Conservation (phyloP, 2,113 vertebrate species). For the Spermophilus dauricus region DNA sequence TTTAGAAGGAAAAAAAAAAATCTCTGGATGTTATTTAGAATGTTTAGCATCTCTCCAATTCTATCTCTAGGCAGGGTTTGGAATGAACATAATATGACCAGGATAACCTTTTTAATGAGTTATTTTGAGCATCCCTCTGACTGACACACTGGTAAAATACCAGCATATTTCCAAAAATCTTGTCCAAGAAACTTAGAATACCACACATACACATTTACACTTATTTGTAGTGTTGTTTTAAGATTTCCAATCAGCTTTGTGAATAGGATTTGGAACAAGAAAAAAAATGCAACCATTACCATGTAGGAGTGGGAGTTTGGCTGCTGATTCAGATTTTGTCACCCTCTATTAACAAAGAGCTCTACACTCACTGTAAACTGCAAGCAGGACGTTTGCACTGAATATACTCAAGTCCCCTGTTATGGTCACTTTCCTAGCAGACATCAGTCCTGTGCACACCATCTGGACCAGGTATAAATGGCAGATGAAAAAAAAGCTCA, state of each 20-base stretch:
- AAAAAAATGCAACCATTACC: background rate
- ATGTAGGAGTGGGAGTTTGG: background rate
- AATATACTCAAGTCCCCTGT: background rate
- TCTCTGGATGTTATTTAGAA: background rate
- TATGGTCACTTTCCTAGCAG: background rate
- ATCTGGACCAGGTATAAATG: background rate
- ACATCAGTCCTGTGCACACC: accelerated
- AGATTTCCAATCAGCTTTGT: background rate
- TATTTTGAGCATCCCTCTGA: background rate
- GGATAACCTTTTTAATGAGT: background rate
- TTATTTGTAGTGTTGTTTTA: conserved; percentile 4
- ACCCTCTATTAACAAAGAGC: background rate
- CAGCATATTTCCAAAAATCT: background rate
- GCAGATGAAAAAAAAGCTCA: background rate
- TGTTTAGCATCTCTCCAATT: background rate
- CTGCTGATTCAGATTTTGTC: conserved; percentile 4
- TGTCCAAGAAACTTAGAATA: conserved; percentile 1
- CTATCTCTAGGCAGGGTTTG: background rate
- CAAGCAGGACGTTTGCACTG: background rate
- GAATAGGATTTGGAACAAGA: background rate
- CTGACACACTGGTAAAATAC: background rate
- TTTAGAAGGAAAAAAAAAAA: background rate
- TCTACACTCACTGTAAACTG: background rate
- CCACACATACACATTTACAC: background rate
- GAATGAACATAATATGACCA: background rate